Percentiles rank a stretch among this genome's conserved stretches.
Conservation (phyloP, 2,888 invertebrate genomes). For the Acrobasis consociella region DNA sequence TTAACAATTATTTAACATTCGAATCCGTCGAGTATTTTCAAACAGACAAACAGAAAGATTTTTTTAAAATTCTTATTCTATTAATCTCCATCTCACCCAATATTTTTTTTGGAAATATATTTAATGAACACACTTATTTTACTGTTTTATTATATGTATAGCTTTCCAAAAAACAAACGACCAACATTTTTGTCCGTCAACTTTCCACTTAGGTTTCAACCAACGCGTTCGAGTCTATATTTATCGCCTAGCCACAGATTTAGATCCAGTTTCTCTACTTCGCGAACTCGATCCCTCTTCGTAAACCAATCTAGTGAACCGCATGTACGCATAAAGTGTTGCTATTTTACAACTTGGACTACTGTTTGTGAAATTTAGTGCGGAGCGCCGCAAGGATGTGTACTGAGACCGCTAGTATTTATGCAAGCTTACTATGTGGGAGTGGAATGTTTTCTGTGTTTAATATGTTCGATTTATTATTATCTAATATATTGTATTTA, state of each 20-base stretch:
- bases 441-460: neutral
- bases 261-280: slow-evolving; percentile 25
- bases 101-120: no score
- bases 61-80: no score
- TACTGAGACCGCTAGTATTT: slow-evolving; percentile 13
- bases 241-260: slow-evolving; percentile 19
- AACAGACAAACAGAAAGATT: no score
- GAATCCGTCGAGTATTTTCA: no score
- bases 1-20: no score
- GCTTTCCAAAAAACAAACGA: no score
- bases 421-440: neutral
- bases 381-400: slow-evolving; percentile 19
- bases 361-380: slow-evolving; percentile 13
- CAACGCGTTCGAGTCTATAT: slow-evolving; percentile 19
- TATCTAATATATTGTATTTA: no score
- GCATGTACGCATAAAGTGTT: slow-evolving; percentile 17
- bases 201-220: slow-evolving; percentile 16
- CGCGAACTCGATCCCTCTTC: slow-evolving; percentile 22
- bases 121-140: no score
- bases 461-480: no score
- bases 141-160: no score
- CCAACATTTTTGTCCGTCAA: slow-evolving; percentile 5
- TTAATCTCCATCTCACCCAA: no score
- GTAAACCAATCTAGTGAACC: slow-evolving; percentile 8
- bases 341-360: slow-evolving; percentile 19